These are phyloP conservation scores for Rhodeus uyekii DNA, from an alignment of 2,797 vertebrate species.

Conservation along the genomic window DNA sequence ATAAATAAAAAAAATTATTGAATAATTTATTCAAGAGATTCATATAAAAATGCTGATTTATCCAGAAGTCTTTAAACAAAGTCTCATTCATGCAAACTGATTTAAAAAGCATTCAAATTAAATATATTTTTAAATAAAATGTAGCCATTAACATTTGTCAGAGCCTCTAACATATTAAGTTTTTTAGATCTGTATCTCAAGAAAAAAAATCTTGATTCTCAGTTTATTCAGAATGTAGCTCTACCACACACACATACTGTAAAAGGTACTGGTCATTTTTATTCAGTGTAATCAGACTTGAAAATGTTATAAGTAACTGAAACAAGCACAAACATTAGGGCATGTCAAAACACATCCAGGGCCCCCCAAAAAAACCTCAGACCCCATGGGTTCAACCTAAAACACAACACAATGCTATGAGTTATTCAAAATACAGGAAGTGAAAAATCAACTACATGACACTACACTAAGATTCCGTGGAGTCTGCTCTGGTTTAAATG, in stretches of 20 bases:
- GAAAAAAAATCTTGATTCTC: too few species aligned
- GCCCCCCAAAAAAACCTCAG: not conserved
- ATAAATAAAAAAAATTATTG: not conserved
- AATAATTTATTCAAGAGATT: not conserved
- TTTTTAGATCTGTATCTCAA: too few species aligned
- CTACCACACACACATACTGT: not conserved
- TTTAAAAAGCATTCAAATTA: not conserved
- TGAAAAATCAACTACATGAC: not conserved
- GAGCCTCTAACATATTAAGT: too few species aligned
- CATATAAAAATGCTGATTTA: not conserved
- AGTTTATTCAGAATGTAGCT: not conserved
- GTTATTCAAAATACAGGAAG: not conserved
- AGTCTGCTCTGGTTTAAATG: slow-evolving; percentile 36
- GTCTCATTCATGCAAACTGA: not conserved
- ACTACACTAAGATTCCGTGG: too few species aligned
- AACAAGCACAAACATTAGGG: not conserved
- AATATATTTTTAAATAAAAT: too few species aligned
- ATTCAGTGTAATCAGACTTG: not conserved
- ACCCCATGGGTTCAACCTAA: not conserved
- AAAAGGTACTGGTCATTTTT: too few species aligned
- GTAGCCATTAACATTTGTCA: too few species aligned
- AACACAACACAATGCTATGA: not conserved
- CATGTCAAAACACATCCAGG: not conserved
- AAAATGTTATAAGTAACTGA: not conserved
- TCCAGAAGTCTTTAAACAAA: not conserved